Evolutionary conservation across 2,888 invertebrate genomes (phyloP), one percentile per base, ranked within the genome.

Genomic region (Nemapogon koenigi): DNA sequence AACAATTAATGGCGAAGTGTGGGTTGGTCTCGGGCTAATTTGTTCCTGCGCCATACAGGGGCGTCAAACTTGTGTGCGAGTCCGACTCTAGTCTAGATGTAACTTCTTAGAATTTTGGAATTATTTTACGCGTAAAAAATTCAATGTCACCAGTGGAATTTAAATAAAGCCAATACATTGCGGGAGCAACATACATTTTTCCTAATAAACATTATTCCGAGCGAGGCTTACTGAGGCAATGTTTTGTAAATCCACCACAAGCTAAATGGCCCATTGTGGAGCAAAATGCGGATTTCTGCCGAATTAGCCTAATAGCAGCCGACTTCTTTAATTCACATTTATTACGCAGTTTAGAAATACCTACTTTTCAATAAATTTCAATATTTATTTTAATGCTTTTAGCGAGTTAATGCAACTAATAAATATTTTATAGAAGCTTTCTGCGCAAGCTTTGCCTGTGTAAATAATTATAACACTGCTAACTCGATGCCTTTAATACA

Each of bases 241-340:
- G 70, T 70, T 71, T 66, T 63, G 64, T 67, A 67, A 70, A 70
- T 61, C 70, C 64, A 63, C 53, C 62, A 51, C 43, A 47, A 57
- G 25, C 57, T 62, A 64, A 72, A 75, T 73, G 60, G 69, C 52
- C 70, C 63, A 70, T 71, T 69, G 61, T 56, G 65, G 61, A 46
- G 51, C 50, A 50, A 60, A n/a, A 62, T 59, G 59, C 57, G 65
- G 67, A 61, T 65, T 67, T 62, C 59, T 53, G 54, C 61, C 54
- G 65, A 66, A 69, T 73, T 70, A 69, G 55, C 57, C 55, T 66
- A 67, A 71, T 64, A 59, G 63, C 59, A 48, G 53, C 59, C 59
- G 57, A 62, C 62, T 70, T 62, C 63, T 70, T 66, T 62, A 66
- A 63, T 66, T 62, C 53, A 49, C 61, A 52, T 68, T 68, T 59